These are phyloP conservation scores for Eurosta solidaginis DNA, from an alignment of 1,140 invertebrate genomes.

Conservation along the genomic window DNA sequence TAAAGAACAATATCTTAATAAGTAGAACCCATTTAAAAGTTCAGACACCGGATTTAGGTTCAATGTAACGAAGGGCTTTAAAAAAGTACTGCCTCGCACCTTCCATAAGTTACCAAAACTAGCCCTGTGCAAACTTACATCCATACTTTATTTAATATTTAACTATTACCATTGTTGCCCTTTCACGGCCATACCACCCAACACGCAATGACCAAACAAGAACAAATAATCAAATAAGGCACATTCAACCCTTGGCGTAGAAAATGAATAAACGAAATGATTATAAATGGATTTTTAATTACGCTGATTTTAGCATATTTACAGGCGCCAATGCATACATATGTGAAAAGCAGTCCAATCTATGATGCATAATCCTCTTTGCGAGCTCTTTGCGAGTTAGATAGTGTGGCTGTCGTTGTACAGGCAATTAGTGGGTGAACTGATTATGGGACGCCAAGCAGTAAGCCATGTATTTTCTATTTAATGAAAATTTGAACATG, in stretches of 20 bases:
- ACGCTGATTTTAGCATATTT: conserved; percentile 14
- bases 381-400: not conserved
- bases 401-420: not conserved
- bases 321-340: conserved; percentile 4
- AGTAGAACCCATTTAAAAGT: too few relatives aligned
- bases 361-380: not conserved
- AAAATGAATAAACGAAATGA: not conserved
- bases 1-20: too few relatives aligned
- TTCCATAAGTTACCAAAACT: too few relatives aligned
- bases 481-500: conserved; percentile 6
- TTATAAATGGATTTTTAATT: conserved; percentile 28
- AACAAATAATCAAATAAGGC: not conserved
- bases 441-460: not conserved
- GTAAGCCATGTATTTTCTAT: not conserved
- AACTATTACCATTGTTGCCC: too few relatives aligned
- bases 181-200: too few relatives aligned
- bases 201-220: not conserved
- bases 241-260: not conserved
- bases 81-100: too few relatives aligned
- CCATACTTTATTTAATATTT: too few relatives aligned
- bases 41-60: too few relatives aligned
- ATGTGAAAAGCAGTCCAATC: not conserved
- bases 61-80: too few relatives aligned
- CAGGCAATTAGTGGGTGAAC: not conserved
- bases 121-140: too few relatives aligned